These are phyloP conservation scores for Acanthochromis polyacanthus DNA, from an alignment of 2,113 vertebrate genomes.

Conservation along the genomic window DNA sequence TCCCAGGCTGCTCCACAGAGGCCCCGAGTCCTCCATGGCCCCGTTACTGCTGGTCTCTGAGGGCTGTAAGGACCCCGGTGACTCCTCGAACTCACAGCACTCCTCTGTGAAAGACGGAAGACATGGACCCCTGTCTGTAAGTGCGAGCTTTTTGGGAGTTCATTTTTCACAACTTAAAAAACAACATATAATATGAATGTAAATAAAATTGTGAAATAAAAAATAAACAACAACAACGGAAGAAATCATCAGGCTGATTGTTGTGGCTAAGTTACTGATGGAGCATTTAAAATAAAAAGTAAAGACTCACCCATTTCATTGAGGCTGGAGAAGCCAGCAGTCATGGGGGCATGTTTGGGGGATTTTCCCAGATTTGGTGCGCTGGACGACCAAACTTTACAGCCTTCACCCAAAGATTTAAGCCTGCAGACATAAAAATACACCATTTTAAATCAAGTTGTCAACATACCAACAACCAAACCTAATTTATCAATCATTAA, in stretches of 20 bases:
- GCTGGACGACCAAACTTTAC: constrained; percentile 93
- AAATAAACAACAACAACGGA: too few relatives aligned
- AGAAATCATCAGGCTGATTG: neutral
- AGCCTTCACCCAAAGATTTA: constrained; percentile 89
- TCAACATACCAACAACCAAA: too few relatives aligned
- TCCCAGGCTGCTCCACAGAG: constrained; percentile 69
- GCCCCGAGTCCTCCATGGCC: constrained; percentile 75
- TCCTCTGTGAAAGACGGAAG: constrained; percentile 77
- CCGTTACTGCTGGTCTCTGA: constrained; percentile 83
- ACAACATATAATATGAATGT: too few relatives aligned
- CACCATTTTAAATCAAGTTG: neutral
- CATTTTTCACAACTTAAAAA: too few relatives aligned
- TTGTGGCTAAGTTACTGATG: neutral
- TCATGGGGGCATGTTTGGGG: constrained; percentile 90
- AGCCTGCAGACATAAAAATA: constrained; percentile 78
- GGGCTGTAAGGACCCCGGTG: constrained; percentile 69
- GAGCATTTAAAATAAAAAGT: neutral
- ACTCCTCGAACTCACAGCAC: constrained; percentile 80
- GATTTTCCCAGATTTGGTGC: constrained; percentile 94
- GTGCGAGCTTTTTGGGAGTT: too few relatives aligned
- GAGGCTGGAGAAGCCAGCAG: constrained; percentile 90
- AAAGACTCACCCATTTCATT: constrained; percentile 91
- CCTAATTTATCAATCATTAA: neutral
- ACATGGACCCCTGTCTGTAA: too few relatives aligned
- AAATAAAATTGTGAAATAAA: too few relatives aligned